phyloP scores from a whole-genome alignment of 1,140 invertebrate genomes.

The Micrasema minimum region DNA sequence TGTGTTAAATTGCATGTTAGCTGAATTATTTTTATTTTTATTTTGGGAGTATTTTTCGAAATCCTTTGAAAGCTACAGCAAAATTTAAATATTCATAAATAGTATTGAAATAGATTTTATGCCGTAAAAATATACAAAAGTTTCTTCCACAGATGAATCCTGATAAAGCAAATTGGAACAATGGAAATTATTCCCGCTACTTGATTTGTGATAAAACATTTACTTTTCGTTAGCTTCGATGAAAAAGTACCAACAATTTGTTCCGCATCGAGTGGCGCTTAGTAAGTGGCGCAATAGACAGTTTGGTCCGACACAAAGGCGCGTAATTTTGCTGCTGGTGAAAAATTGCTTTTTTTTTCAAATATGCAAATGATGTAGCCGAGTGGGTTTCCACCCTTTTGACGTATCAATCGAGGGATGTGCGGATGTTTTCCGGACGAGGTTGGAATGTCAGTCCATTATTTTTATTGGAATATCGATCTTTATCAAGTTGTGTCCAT shows the following conservation, averaged over 20 bases:
- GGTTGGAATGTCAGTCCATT: slow-evolving; percentile 21
- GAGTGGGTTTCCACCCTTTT: slow-evolving; percentile 26
- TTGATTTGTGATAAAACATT: slow-evolving; percentile 22
- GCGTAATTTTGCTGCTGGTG: slow-evolving; percentile 33
- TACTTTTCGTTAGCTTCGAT: slow-evolving; percentile 28
- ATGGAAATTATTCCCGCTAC: slow-evolving; percentile 8
- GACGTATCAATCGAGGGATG: slow-evolving; percentile 20
- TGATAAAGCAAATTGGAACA: no score
- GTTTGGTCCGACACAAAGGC: slow-evolving; percentile 23
- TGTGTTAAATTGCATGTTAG: no score
- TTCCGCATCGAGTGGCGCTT: slow-evolving; percentile 15
- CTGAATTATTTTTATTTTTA: no score
- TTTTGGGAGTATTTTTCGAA: no score
- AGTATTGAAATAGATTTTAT: no score
- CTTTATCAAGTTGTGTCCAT: slow-evolving; percentile 14
- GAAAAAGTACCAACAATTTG: slow-evolving; percentile 29
- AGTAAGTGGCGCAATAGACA: slow-evolving; percentile 5
- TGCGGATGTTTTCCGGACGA: neutral
- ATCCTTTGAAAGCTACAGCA: no score
- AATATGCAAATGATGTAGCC: slow-evolving; percentile 38
- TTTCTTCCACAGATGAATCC: no score
- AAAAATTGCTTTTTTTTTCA: slow-evolving; percentile 31
- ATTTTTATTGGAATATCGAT: slow-evolving; percentile 31
- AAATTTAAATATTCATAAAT: no score
- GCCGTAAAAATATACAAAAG: no score